Evolutionary conservation across 2,113 vertebrate genomes (phyloP).

Genomic region (Uropsilus gracilis): DNA sequence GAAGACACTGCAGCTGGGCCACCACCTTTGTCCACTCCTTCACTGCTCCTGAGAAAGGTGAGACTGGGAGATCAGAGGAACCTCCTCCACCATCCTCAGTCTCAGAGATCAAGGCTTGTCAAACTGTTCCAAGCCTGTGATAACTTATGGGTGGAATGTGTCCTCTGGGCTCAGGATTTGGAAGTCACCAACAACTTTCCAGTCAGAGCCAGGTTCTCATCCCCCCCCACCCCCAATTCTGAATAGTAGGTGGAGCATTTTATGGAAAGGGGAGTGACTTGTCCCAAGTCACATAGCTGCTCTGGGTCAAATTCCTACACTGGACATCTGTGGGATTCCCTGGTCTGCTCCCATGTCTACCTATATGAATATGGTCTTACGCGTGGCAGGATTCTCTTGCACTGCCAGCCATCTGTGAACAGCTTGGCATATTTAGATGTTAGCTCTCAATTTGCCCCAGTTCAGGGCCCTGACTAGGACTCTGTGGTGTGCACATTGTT

Average conservation of each 20-base stretch:
- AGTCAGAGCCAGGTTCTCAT: background rate
- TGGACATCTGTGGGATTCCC: background rate
- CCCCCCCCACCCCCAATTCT: background rate
- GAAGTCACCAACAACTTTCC: background rate
- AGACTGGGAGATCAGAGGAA: background rate
- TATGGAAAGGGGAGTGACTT: background rate
- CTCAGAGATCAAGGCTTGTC: conserved; percentile 23
- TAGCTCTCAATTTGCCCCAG: conserved; percentile 43
- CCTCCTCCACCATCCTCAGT: background rate
- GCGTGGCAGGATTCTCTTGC: background rate
- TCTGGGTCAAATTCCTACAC: background rate
- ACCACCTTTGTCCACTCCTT: background rate
- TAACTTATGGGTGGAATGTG: background rate
- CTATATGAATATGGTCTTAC: background rate
- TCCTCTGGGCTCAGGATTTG: background rate
- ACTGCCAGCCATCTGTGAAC: conserved; percentile 14
- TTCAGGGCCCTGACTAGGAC: conserved; percentile 29
- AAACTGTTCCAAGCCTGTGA: background rate
- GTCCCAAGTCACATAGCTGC: background rate
- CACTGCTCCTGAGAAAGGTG: background rate
- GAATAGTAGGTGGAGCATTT: conserved; percentile 28
- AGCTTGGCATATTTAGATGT: conserved; percentile 19
- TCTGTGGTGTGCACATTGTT: conserved; percentile 40
- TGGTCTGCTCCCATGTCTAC: conserved; percentile 8
- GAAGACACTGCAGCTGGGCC: background rate